Evolutionary conservation across 2,797 vertebrate species (phyloP).

Genomic region (Novumbra hubbsi): DNA sequence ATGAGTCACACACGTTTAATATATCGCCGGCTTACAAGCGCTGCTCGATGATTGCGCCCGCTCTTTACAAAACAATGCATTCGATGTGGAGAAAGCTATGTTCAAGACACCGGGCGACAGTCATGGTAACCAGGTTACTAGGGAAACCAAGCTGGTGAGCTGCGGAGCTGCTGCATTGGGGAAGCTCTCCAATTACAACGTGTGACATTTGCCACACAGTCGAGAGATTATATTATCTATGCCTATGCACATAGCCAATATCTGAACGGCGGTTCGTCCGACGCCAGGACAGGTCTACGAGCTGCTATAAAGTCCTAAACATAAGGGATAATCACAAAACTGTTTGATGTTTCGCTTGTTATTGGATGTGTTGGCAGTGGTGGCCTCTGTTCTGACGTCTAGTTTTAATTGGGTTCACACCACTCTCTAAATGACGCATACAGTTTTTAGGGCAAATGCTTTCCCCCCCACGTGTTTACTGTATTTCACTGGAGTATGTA

Average conservation of each 20-base stretch:
- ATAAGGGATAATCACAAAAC: not conserved
- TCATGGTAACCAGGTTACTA: constrained; percentile 60
- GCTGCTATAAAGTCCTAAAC: constrained; percentile 3
- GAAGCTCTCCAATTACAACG: not conserved
- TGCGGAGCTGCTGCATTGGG: constrained; percentile 21
- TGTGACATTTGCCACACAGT: constrained; percentile 7
- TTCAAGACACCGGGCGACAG: constrained; percentile 48
- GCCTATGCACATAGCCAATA: constrained; percentile 1
- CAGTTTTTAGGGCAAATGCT: not conserved
- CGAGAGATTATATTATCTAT: constrained; percentile 17
- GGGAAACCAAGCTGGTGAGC: constrained; percentile 45
- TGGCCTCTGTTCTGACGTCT: not conserved
- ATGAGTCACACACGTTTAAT: constrained; percentile 57
- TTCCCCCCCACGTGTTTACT: not conserved
- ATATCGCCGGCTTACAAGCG: constrained; percentile 36
- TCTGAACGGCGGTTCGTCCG: constrained; percentile 18
- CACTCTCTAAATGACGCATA: not conserved
- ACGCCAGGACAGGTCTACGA: constrained; percentile 17
- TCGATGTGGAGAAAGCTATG: constrained; percentile 6
- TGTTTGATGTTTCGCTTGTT: not conserved
- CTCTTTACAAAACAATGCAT: not conserved
- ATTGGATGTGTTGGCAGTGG: not conserved
- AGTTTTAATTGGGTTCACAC: not conserved
- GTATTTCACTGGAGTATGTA: not conserved
- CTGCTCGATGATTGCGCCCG: constrained; percentile 42